phyloP scores from a whole-genome alignment of 2,113 vertebrate species.

The Misgurnus mizolepis region DNA sequence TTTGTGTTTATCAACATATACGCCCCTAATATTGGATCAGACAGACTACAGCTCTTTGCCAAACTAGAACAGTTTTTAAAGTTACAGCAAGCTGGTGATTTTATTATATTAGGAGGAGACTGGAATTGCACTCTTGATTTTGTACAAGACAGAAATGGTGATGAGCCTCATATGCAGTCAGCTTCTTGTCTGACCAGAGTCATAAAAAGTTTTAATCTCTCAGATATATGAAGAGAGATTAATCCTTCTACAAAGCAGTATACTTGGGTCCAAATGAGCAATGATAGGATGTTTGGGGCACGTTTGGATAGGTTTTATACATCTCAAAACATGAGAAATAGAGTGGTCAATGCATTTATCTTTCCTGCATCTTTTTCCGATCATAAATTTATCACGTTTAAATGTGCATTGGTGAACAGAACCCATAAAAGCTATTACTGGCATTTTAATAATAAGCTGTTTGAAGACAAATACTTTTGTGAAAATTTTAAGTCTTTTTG shows the following conservation, averaged over 20 bases:
- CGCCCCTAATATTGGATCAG: too few species aligned
- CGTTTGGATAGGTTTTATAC: neutral
- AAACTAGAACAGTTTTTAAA: too few species aligned
- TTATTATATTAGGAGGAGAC: neutral
- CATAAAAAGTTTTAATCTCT: neutral
- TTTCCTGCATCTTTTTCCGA: neutral
- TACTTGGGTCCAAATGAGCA: neutral
- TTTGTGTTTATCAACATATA: too few species aligned
- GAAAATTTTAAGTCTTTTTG: neutral
- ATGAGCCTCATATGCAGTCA: neutral
- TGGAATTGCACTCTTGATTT: constrained; percentile 16
- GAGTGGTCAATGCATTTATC: neutral
- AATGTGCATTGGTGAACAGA: neutral
- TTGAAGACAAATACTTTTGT: neutral
- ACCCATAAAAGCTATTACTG: neutral
- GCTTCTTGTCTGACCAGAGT: neutral
- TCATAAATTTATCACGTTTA: neutral
- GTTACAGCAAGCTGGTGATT: neutral
- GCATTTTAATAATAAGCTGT: neutral
- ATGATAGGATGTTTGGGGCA: neutral
- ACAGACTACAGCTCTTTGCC: too few species aligned
- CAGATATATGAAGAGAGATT: neutral
- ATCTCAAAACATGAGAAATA: neutral
- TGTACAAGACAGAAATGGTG: neutral
- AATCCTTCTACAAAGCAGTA: neutral